Percentiles rank a stretch among this genome's conserved stretches.
Conservation (phyloP, 2,888 invertebrate species). For the Macroteleia sp. region DNA sequence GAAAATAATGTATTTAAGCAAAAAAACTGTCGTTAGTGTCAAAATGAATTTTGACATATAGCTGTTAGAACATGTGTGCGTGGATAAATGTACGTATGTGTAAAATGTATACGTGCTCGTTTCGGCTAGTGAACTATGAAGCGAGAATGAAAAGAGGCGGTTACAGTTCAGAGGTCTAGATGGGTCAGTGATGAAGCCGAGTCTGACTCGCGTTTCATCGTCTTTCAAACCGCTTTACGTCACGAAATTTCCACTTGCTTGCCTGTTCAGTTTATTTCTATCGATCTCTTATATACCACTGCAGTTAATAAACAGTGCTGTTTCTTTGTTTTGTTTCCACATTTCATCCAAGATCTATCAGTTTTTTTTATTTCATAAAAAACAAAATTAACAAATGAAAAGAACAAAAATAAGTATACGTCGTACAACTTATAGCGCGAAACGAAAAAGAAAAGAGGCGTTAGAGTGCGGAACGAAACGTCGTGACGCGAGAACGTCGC, state of each 20-base stretch:
- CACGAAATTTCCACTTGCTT: slow-evolving; percentile 69
- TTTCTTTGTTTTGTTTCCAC: slow-evolving; percentile 49
- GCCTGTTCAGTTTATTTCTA: slow-evolving; percentile 62
- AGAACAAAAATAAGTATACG: no score
- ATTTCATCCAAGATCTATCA: no score
- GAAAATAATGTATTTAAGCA: slow-evolving; percentile 42
- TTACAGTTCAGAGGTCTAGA: slow-evolving; percentile 62
- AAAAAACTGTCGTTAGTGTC: slow-evolving; percentile 58
- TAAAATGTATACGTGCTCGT: slow-evolving; percentile 25
- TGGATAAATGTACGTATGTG: neutral
- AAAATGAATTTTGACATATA: slow-evolving; percentile 42
- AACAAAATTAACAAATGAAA: no score
- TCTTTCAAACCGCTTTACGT: slow-evolving; percentile 61
- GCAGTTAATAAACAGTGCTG: slow-evolving; percentile 27
- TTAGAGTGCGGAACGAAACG: no score
- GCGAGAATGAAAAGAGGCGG: slow-evolving; percentile 49
- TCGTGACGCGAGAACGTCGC: no score
- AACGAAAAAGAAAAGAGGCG: no score
- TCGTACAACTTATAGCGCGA: no score
- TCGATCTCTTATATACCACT: slow-evolving; percentile 15
- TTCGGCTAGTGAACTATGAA: slow-evolving; percentile 63
- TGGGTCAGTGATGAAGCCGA: slow-evolving; percentile 64
- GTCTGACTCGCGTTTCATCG: slow-evolving; percentile 51
- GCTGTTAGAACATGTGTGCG: slow-evolving; percentile 3
- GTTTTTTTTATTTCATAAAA: no score